These are phyloP conservation scores for Apis laboriosa DNA, from an alignment of 1,140 invertebrate species.

Conservation along the genomic window DNA sequence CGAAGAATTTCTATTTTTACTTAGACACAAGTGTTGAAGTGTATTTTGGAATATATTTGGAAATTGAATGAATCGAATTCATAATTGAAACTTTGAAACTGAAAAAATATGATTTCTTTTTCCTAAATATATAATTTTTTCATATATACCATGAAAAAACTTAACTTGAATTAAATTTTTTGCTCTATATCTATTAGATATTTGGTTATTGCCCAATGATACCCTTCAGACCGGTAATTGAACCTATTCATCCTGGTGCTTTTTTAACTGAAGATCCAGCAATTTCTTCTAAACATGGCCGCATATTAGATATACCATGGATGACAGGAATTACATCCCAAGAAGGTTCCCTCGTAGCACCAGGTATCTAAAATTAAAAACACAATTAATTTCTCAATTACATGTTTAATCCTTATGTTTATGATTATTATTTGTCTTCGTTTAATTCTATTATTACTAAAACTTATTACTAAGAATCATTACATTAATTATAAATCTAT, in stretches of 20 bases:
- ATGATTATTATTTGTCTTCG: neutral
- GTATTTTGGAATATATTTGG: neutral
- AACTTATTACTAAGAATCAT: neutral
- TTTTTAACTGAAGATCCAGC: constrained; percentile 84
- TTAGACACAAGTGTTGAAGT: neutral
- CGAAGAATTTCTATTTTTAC: neutral
- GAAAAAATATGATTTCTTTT: neutral
- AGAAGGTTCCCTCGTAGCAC: constrained; percentile 85
- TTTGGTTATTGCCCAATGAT: constrained; percentile 88
- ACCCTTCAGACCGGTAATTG: constrained; percentile 87
- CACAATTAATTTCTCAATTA: neutral
- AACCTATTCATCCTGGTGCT: constrained; percentile 84
- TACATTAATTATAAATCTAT: neutral
- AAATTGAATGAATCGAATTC: no score
- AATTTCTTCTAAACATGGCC: constrained; percentile 77
- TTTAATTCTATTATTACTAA: no score
- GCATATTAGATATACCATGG: constrained; percentile 83
- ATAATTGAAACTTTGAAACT: no score
- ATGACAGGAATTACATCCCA: constrained; percentile 85
- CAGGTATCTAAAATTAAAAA: constrained; percentile 78
- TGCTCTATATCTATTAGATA: constrained; percentile 75
- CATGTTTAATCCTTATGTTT: neutral
- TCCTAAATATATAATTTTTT: neutral
- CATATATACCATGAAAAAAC: neutral
- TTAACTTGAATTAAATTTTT: neutral